Conservation (phyloP, 2,797 vertebrate genomes). For the Oreochromis grahami region DNA sequence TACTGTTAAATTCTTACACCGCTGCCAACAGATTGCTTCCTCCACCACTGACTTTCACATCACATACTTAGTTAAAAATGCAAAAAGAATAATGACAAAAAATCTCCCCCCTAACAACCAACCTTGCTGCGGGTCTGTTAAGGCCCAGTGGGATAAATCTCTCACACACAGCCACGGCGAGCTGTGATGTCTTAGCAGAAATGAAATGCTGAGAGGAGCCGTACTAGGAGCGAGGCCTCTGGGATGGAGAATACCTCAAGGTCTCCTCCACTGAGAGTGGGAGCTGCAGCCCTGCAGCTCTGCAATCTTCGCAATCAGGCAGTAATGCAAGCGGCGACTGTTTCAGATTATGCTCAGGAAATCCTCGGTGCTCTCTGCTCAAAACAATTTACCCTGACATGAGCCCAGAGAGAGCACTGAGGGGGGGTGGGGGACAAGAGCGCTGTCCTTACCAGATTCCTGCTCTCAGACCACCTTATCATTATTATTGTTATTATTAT, state of each 20-base stretch:
- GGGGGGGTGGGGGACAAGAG: constrained; percentile 35
- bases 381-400: constrained; percentile 84
- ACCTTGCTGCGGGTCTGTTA: constrained; percentile 34
- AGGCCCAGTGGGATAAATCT: constrained; percentile 36
- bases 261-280: constrained; percentile 47
- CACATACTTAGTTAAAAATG: background rate
- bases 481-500: background rate
- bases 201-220: background rate
- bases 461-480: constrained; percentile 2
- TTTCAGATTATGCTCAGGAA: constrained; percentile 86
- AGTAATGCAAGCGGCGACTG: constrained; percentile 78
- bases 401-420: constrained; percentile 55
- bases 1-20: background rate
- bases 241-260: constrained; percentile 51
- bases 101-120: background rate
- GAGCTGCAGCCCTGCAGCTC: constrained; percentile 55
- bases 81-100: background rate
- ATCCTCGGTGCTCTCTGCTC: constrained; percentile 84
- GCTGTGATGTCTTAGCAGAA: constrained; percentile 19
- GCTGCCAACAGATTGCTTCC: background rate
- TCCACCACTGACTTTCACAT: background rate
- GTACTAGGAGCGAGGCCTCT: constrained; percentile 18
- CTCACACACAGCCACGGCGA: constrained; percentile 16
- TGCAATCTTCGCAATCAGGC: constrained; percentile 76
- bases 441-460: constrained; percentile 32